Percentiles rank a stretch among this genome's conserved stretches.
These are phyloP conservation scores for Cryptus armator DNA, from an alignment of 2,888 invertebrate genomes.

Conservation along the genomic window DNA sequence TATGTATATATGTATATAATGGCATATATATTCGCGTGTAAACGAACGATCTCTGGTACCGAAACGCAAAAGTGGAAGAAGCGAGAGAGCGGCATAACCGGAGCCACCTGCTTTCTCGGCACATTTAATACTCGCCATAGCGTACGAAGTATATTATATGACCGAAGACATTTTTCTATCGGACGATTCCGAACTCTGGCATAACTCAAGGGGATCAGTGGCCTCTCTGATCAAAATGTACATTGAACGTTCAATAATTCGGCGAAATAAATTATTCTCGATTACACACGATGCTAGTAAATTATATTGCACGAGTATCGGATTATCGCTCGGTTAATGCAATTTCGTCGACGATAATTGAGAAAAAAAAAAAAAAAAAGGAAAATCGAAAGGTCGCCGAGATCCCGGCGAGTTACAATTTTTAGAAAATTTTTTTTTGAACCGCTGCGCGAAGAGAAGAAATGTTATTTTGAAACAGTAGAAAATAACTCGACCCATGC, in stretches of 20 bases:
- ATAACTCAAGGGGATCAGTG: not conserved
- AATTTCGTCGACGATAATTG: conserved; percentile 2
- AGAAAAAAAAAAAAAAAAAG: not conserved
- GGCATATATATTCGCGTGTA: not conserved
- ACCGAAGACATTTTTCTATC: not conserved
- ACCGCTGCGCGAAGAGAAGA: too few species aligned
- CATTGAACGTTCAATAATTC: not conserved
- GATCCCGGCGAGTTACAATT: not conserved
- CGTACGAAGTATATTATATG: not conserved
- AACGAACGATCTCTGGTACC: not conserved
- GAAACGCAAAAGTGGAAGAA: conserved; percentile 14
- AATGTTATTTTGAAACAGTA: too few species aligned
- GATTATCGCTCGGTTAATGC: not conserved
- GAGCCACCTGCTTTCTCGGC: conserved; percentile 51
- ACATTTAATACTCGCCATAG: conserved; percentile 12
- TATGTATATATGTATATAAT: not conserved
- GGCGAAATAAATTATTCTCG: conserved; percentile 28
- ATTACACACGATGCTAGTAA: not conserved
- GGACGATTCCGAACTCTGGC: not conserved
- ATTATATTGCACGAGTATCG: not conserved
- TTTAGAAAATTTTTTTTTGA: not conserved
- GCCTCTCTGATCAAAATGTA: not conserved
- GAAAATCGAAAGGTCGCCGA: not conserved
- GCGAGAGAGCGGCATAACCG: conserved; percentile 30
- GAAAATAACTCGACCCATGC: too few species aligned